phyloP scores from a whole-genome alignment of 2,113 vertebrate genomes.

The Oreochromis spilurus region DNA sequence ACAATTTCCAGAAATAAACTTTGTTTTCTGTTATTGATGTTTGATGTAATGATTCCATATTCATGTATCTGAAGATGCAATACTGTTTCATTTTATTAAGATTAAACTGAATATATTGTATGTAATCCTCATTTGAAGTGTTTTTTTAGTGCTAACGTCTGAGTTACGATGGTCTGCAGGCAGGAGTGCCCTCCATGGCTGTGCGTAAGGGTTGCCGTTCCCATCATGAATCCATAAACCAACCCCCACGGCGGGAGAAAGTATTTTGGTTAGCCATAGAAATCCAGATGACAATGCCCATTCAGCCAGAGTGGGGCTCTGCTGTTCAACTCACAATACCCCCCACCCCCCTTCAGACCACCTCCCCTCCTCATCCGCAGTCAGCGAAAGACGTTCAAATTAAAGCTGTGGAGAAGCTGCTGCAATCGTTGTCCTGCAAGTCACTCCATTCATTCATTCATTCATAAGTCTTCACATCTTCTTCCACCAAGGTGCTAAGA shows the following conservation, averaged over 20 bases:
- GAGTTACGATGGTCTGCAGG: neutral
- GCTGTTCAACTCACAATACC: slow-evolving; percentile 67
- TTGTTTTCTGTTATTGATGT: slow-evolving; percentile 24
- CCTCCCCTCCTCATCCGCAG: slow-evolving; percentile 11
- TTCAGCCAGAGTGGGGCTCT: slow-evolving; percentile 66
- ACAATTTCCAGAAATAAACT: slow-evolving; percentile 33
- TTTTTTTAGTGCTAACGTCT: slow-evolving; percentile 30
- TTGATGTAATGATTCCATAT: slow-evolving; percentile 54
- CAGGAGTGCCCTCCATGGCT: neutral
- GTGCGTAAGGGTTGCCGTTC: slow-evolving; percentile 40
- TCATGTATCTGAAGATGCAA: slow-evolving; percentile 60
- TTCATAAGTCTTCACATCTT: slow-evolving; percentile 6
- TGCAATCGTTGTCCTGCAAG: slow-evolving; percentile 47
- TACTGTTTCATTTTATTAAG: slow-evolving; percentile 54
- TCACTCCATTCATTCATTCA: slow-evolving; percentile 44
- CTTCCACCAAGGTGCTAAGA: neutral
- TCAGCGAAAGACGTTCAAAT: slow-evolving; percentile 56
- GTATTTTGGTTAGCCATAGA: slow-evolving; percentile 72
- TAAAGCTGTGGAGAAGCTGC: slow-evolving; percentile 40
- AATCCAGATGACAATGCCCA: slow-evolving; percentile 74
- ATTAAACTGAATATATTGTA: slow-evolving; percentile 65
- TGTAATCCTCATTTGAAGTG: slow-evolving; percentile 20
- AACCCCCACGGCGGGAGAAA: slow-evolving; percentile 63
- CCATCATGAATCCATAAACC: slow-evolving; percentile 53
- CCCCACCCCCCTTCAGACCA: slow-evolving; percentile 15